Conservation (phyloP, 1,140 invertebrate species). For the Zaprionus kolodkinae region DNA sequence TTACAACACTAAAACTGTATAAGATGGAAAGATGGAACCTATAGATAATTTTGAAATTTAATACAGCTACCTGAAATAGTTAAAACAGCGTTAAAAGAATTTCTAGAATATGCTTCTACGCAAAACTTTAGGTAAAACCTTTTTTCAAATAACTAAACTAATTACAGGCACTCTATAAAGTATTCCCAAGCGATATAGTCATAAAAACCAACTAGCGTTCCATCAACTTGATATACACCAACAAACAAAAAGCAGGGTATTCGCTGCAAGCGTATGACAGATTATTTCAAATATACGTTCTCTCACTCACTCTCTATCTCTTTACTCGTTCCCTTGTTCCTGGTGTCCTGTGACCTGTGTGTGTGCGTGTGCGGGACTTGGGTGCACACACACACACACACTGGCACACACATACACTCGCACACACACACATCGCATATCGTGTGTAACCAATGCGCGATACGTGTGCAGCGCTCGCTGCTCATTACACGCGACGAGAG, state of each 20-base stretch:
- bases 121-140: too few relatives aligned
- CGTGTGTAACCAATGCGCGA: constrained; percentile 54
- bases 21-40: too few relatives aligned
- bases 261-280: constrained; percentile 57
- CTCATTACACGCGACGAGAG: constrained; percentile 69
- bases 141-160: too few relatives aligned
- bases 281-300: constrained; percentile 55
- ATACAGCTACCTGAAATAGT: too few relatives aligned
- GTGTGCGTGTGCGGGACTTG: constrained; percentile 34
- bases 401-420: too few relatives aligned
- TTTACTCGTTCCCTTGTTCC: constrained; percentile 4
- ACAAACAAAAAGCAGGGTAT: constrained; percentile 1
- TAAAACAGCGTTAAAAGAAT: too few relatives aligned
- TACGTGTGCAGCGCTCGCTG: constrained; percentile 54
- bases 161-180: too few relatives aligned
- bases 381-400: constrained; percentile 22
- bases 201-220: neutral
- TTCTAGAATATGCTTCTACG: too few relatives aligned
- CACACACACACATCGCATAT: constrained; percentile 18
- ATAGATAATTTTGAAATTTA: too few relatives aligned
- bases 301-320: neutral
- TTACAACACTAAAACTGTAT: too few relatives aligned
- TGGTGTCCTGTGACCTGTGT: constrained; percentile 17
- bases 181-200: too few relatives aligned
- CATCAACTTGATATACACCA: neutral